These are phyloP conservation scores for Siderastrea radians DNA, from an alignment of 92 coral and sea anemone genomes.

Conservation along the genomic window DNA sequence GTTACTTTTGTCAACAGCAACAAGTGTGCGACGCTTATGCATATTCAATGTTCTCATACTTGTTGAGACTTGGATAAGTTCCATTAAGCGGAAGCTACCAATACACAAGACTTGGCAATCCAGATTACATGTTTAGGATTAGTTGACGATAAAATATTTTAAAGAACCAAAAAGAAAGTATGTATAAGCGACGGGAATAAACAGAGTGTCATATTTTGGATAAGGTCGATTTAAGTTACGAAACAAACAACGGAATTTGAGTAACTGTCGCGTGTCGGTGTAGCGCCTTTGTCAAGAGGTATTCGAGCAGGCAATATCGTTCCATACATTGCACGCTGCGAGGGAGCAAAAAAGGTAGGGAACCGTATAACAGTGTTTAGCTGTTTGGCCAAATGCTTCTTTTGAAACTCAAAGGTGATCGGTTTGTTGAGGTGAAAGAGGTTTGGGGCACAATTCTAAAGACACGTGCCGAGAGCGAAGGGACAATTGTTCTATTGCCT, in stretches of 20 bases:
- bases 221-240: not conserved
- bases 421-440: constrained; percentile 37
- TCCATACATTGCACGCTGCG: constrained; percentile 14
- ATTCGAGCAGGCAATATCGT: constrained; percentile 1
- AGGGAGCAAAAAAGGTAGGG: not conserved
- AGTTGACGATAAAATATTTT: not conserved
- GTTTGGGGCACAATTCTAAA: not conserved
- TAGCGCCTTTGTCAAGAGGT: not conserved
- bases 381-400: constrained; percentile 45
- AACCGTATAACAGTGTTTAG: constrained; percentile 4
- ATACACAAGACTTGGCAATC: not conserved
- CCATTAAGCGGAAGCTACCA: not conserved
- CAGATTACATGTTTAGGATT: not conserved
- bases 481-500: constrained; percentile 11
- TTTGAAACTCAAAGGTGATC: constrained; percentile 45
- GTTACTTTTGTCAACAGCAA: constrained; percentile 16
- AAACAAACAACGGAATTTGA: constrained; percentile 47
- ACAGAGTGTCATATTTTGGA: not conserved
- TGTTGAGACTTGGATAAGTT: constrained; percentile 13
- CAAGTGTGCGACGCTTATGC: constrained; percentile 43
- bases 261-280: constrained; percentile 56
- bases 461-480: constrained; percentile 73
- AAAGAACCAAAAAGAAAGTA: not conserved
- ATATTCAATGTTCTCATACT: constrained; percentile 22
- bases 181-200: not conserved